phyloP scores from a whole-genome alignment of 2,797 vertebrate genomes.

The Gobio occitaniae region DNA sequence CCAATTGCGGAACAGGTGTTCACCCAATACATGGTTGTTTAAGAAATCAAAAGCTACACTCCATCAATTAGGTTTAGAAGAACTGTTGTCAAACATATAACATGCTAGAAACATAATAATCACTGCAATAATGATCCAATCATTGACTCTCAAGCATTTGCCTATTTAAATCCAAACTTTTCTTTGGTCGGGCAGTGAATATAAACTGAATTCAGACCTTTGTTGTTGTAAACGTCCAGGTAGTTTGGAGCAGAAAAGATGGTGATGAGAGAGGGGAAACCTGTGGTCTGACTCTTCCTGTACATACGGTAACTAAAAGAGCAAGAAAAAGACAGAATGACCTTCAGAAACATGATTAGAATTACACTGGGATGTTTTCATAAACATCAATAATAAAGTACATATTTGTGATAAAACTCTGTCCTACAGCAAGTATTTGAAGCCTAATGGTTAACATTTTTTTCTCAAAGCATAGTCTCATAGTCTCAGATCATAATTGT shows the following conservation, averaged over 20 bases:
- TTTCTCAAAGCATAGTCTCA: neutral
- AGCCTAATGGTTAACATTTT: neutral
- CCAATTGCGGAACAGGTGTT: too few relatives aligned
- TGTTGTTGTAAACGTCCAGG: constrained; percentile 99
- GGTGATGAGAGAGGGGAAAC: constrained; percentile 97
- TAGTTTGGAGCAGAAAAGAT: constrained; percentile 99
- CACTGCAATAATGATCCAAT: too few relatives aligned
- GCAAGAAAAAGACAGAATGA: constrained; percentile 42
- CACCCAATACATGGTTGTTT: too few relatives aligned
- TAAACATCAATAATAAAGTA: neutral
- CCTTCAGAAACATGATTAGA: neutral
- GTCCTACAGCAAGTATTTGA: neutral
- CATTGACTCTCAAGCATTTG: too few relatives aligned
- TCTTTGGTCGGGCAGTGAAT: too few relatives aligned
- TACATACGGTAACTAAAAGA: constrained; percentile 94
- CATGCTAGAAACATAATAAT: too few relatives aligned
- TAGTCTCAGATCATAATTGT: neutral
- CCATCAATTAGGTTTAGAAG: too few relatives aligned
- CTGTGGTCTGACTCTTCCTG: constrained; percentile 99
- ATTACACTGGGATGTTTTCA: neutral
- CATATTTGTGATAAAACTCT: neutral
- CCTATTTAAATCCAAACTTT: too few relatives aligned
- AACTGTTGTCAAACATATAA: too few relatives aligned
- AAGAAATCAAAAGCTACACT: too few relatives aligned
- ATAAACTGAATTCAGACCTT: constrained; percentile 82